phyloP scores from a whole-genome alignment of 1,140 invertebrate species.

The Drosophila ohnishii region DNA sequence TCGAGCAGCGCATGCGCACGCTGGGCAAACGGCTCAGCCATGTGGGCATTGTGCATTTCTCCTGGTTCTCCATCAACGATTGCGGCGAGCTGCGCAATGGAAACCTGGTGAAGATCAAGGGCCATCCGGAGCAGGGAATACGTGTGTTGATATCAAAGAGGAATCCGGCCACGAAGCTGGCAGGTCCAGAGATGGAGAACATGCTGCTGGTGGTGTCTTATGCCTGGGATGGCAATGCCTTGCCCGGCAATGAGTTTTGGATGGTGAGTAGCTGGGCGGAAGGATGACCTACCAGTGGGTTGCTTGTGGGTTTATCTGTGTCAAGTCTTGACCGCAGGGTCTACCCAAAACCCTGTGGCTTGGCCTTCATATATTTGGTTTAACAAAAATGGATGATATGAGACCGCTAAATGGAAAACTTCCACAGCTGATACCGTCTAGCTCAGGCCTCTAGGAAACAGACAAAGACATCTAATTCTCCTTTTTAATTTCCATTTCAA shows the following conservation, averaged over 20 bases:
- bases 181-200: conserved; percentile 21
- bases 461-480: too few relatives aligned
- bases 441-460: too few relatives aligned
- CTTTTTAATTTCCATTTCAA: background rate
- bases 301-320: background rate
- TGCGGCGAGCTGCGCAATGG: conserved; percentile 58
- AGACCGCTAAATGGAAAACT: background rate
- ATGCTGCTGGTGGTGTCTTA: conserved; percentile 86
- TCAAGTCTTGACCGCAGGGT: background rate
- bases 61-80: conserved; percentile 65
- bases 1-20: conserved; percentile 69
- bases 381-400: background rate
- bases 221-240: conserved; percentile 88
- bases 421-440: background rate
- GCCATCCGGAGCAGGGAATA: conserved; percentile 69
- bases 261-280: conserved; percentile 42
- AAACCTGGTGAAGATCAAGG: conserved; percentile 30
- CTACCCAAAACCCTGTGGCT: background rate
- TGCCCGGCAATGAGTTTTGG: conserved; percentile 87
- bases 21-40: conserved; percentile 50
- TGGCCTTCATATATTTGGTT: background rate
- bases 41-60: conserved; percentile 76
- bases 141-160: conserved; percentile 64
- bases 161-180: conserved; percentile 68
- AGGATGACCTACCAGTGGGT: background rate